Evolutionary conservation across 2,888 invertebrate species (phyloP), one percentile per base, ranked within the genome.

Genomic region (Synanthedon tipuliformis): DNA sequence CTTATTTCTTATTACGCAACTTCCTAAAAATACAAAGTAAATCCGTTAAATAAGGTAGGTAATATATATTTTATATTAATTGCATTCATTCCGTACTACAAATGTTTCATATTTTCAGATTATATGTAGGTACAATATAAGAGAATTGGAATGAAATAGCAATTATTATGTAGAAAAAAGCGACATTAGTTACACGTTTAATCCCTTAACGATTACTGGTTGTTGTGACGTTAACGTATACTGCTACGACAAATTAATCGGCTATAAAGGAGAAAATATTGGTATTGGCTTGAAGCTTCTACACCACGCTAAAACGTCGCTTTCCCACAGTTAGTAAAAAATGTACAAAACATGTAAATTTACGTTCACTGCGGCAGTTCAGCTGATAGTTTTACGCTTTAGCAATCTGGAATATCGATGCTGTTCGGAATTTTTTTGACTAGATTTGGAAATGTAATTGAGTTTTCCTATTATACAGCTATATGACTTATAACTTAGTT

Each of bases 221-320:
- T 45, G 62, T 45, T 61, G 61, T 57, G 52, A 60, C 68, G 70
- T 69, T 66, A 69, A 61, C 67, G 60, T 64, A 12, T 18, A 11
- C 49, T 49, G 16, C 49, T 64, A 65, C 64, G 66, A 71, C 73
- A 75, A 75, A 78, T 74, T 73, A 75, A 77, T 78, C 68, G 78
- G 66, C 75, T 61, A 73, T 77, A 75, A 71, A 72, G 63, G 64
- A 66, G 64, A 61, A 78, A 72, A 70, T 76, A 78, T 55, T 53
- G 52, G 50, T n/a, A 51, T 73, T 71, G 74, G 65, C 58, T 54
- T 64, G 58, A 59, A 61, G 53, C 58, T 62, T 61, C 59, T 59
- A 59, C 55, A 57, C 59, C 55, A n/a, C 45, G 45, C 45, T 45
- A 45, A 45, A 45, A 45, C 8, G 45, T 45, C 15, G 15, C 45